Evolutionary conservation across 2,888 invertebrate species (phyloP), one percentile per base, ranked within the genome.

Genomic region (Alloscopus bannaensis): DNA sequence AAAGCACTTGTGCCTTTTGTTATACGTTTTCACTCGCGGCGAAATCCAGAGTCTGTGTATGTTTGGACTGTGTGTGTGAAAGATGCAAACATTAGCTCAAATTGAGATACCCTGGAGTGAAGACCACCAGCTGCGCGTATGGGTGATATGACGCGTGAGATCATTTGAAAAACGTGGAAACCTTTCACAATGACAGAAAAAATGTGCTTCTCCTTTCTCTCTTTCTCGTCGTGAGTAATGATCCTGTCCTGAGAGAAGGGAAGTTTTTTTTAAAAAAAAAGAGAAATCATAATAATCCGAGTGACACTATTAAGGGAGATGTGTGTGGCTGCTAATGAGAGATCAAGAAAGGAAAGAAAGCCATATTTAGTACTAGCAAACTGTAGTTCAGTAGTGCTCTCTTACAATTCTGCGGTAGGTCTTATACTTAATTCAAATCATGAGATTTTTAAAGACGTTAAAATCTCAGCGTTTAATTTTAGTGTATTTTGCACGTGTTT

Each of bases 101-200:
- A 81, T 81, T 81, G 81, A 82, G 80, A 22, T 73, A 73, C 84
- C 82, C 84, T 80, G 81, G 72, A 64, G 82, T 60, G 79, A 59
- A 65, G 84, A 70, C 81, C 84, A 81, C 84, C 84, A 80, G 66
- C 82, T 77, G 84, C 52, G 84, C 77, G 80, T 81, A 77, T 75
- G 73, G 71, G 71, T 69, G 80, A 80, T 81, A 81, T 81, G 81
- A 81, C 81, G 81, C 84, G 82, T 84, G 80, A 81, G 81, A 81
- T 80, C 80, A 81, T 81, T 60, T 36, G 40, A 40, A 60, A 60
- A 60, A 60, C 60, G 60, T 40, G 60, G 4, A 52, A 60, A 22
- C 60, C 59, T 60, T 60, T 60, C 60, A 60, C 60, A 22, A 57
- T 13, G 29, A 59, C 20, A 26, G 36, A 18, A 26, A 52, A 50